phyloP scores from a whole-genome alignment of 1,140 invertebrate genomes.

The Frieseomelitta varia region DNA sequence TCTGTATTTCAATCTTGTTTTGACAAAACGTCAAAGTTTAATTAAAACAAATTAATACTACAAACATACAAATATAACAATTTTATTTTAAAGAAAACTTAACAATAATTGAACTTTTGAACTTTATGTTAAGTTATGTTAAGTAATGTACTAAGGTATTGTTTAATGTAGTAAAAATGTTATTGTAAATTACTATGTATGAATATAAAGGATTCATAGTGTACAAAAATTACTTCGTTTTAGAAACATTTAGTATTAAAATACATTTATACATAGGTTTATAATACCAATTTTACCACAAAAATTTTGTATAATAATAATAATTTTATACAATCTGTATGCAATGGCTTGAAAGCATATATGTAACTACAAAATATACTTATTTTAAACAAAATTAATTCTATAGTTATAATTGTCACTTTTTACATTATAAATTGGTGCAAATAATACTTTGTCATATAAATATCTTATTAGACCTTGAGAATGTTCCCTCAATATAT shows the following conservation, averaged over 20 bases:
- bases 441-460: constrained; percentile 28
- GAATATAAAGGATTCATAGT: not conserved
- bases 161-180: not conserved
- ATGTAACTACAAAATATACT: constrained; percentile 28
- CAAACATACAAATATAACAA: constrained; percentile 4
- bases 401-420: constrained; percentile 21
- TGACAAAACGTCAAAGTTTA: not conserved
- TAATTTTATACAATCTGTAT: constrained; percentile 2
- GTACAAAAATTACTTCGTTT: constrained; percentile 15
- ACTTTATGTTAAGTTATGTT: not conserved
- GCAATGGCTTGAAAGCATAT: constrained; percentile 30
- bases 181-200: constrained; percentile 1
- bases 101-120: constrained; percentile 1
- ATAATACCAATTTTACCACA: constrained; percentile 3
- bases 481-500: constrained; percentile 25
- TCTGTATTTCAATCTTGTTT: constrained; percentile 1
- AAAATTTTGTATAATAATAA: constrained; percentile 31
- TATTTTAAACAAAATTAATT: constrained; percentile 45
- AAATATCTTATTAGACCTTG: constrained; percentile 22
- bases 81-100: not conserved
- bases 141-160: not conserved
- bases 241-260: constrained; percentile 36
- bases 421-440: constrained; percentile 10
- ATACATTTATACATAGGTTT: constrained; percentile 38
- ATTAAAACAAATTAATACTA: constrained; percentile 12